These are phyloP conservation scores for Oasisia sp. DNA, from an alignment of 2,888 invertebrate genomes.

Conservation along the genomic window DNA sequence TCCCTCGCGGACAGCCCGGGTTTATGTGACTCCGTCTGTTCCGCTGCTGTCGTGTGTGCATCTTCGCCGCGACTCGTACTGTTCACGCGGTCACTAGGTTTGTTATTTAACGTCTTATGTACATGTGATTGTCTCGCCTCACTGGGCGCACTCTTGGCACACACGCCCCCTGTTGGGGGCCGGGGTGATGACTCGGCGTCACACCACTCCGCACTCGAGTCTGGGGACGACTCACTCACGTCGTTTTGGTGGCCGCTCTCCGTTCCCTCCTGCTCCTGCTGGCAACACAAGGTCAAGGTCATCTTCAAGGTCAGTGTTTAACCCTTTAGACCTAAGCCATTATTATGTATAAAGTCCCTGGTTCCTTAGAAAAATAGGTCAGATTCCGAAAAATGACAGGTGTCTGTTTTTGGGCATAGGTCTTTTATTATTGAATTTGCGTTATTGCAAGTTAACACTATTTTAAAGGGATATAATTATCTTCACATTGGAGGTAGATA, in stretches of 20 bases:
- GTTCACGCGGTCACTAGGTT: neutral
- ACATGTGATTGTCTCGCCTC: slow-evolving; percentile 17
- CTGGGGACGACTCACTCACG: neutral
- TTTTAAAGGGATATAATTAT: too few species aligned
- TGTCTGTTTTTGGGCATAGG: too few species aligned
- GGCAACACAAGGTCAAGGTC: neutral
- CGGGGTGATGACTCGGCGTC: neutral
- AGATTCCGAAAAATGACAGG: too few species aligned
- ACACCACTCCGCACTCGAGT: neutral
- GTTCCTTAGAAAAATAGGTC: too few species aligned
- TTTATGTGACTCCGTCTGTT: neutral
- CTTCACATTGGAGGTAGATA: too few species aligned
- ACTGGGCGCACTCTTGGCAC: neutral
- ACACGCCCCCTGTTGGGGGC: neutral
- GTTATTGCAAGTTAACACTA: too few species aligned
- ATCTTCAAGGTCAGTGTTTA: too few species aligned
- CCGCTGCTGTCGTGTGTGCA: neutral
- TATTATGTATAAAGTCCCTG: too few species aligned
- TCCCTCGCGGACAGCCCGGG: neutral
- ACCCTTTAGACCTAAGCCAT: too few species aligned
- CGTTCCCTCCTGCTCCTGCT: slow-evolving; percentile 24
- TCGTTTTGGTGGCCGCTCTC: neutral
- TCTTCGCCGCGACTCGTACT: neutral
- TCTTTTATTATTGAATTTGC: too few species aligned
- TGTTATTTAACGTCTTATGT: neutral